Conservation (phyloP, 1,140 invertebrate species). For the Diplogasteroides magnus region DNA sequence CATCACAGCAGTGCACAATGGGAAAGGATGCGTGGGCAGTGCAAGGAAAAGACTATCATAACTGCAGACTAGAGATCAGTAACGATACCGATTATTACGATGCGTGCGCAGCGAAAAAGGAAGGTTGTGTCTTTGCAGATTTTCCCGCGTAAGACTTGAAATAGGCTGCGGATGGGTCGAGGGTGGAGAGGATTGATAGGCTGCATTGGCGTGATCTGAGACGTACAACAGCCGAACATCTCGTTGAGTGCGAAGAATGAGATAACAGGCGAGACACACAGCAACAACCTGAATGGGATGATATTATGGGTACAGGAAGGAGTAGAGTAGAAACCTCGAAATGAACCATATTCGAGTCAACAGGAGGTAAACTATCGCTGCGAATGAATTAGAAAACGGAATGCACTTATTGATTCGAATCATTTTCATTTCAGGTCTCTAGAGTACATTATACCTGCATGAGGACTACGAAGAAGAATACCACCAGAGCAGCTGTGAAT, state of each 20-base stretch:
- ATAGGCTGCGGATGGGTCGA: neutral
- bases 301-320: slow-evolving; percentile 7
- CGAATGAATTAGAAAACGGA: too few species aligned
- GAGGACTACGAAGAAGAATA: slow-evolving; percentile 42
- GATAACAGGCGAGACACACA: slow-evolving; percentile 2
- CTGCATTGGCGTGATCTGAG: slow-evolving; percentile 4
- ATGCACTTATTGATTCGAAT: too few species aligned
- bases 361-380: too few species aligned
- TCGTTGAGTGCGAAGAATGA: slow-evolving; percentile 9
- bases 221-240: slow-evolving; percentile 10
- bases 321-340: too few species aligned
- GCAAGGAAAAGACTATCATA: too few species aligned
- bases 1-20: too few species aligned
- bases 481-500: slow-evolving; percentile 41
- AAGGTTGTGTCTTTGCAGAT: slow-evolving; percentile 8
- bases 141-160: slow-evolving; percentile 10
- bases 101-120: too few species aligned
- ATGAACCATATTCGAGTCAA: too few species aligned
- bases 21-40: too few species aligned
- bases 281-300: slow-evolving; percentile 11
- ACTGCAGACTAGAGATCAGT: too few species aligned
- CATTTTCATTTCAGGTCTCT: too few species aligned
- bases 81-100: too few species aligned
- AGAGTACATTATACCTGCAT: slow-evolving; percentile 41
- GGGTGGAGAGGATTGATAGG: neutral